Evolutionary conservation across 1,140 invertebrate species (phyloP), one percentile per base, ranked within the genome.

Genomic region (Drosophila ironensis): DNA sequence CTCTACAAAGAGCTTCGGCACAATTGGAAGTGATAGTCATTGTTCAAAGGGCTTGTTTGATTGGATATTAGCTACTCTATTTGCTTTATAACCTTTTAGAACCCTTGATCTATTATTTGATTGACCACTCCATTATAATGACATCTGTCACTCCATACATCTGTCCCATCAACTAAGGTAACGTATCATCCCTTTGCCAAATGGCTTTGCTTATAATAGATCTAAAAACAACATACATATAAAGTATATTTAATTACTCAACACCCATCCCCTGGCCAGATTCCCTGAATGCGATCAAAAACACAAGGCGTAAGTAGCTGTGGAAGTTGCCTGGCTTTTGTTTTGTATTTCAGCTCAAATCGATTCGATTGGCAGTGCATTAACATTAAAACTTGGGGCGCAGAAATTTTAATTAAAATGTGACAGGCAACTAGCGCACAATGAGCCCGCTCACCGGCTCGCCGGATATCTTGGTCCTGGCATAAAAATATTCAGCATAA

Each of bases 401-500:
- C 35, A 37, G 61, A 66, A 74, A 71, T 81, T 80, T 80, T 82
- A 81, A 81, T 81, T 81, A 81, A 82, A 81, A 75, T 74, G 51
- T 61, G 59, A 63, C 75, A 63, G 40, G 56, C 75, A 69, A 80
- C 75, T 80, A 70, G 71, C 75, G 70, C 75, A 59, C 75, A 78
- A 78, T 78, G 48, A 67, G 73, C 53, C 37, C 47, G 70, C 42
- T 50, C 67, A 28, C 38, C 14, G 20, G 7, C 37, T 33, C 30
- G 30, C 46, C 8, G 19, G 27, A 48, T 54, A 48, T 63, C 57
- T 63, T 52, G 54, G 47, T 28, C 40, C 72, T 72, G 77, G 64
- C 63, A 78, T 73, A 71, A 78, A 84, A 84, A 86, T 84, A 84
- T 84, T 82, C 78, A 82, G 76, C 78, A 73, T 78, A 84, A 82